Conservation (phyloP, 2,888 invertebrate species). For the Onchidella celtica region DNA sequence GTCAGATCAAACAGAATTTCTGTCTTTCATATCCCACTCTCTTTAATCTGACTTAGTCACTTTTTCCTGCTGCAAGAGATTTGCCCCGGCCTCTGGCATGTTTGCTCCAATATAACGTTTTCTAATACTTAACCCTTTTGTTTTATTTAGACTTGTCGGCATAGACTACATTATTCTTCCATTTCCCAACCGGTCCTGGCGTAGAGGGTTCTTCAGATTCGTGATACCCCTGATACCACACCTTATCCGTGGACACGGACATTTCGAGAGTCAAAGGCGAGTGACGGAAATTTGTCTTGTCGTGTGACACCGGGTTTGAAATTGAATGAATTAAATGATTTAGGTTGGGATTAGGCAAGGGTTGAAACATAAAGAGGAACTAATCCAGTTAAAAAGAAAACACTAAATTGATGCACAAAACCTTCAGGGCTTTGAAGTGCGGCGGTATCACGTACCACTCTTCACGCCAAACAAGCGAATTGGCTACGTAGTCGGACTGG, state of each 20-base stretch:
- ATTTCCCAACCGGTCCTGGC: not conserved
- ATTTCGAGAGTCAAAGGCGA: not conserved
- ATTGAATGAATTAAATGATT: not conserved
- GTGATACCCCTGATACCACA: not conserved
- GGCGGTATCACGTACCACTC: too few species aligned
- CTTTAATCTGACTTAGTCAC: slow-evolving; percentile 31
- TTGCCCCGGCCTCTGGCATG: not conserved
- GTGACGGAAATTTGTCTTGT: not conserved
- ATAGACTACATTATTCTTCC: not conserved
- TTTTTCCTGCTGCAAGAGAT: not conserved
- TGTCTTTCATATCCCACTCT: not conserved
- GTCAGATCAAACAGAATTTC: slow-evolving; percentile 26
- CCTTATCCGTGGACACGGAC: too few species aligned
- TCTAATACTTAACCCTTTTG: not conserved
- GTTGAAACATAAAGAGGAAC: not conserved
- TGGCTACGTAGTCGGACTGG: too few species aligned
- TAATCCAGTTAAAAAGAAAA: not conserved
- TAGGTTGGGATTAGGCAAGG: not conserved
- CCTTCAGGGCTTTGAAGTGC: not conserved
- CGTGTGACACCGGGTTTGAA: not conserved
- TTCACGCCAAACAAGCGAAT: too few species aligned
- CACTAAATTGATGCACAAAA: not conserved
- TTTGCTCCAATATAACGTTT: not conserved
- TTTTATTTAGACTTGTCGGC: not conserved
- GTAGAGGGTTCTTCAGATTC: not conserved